Conservation (phyloP, 2,888 invertebrate species). For the Pseudoips prasinana region DNA sequence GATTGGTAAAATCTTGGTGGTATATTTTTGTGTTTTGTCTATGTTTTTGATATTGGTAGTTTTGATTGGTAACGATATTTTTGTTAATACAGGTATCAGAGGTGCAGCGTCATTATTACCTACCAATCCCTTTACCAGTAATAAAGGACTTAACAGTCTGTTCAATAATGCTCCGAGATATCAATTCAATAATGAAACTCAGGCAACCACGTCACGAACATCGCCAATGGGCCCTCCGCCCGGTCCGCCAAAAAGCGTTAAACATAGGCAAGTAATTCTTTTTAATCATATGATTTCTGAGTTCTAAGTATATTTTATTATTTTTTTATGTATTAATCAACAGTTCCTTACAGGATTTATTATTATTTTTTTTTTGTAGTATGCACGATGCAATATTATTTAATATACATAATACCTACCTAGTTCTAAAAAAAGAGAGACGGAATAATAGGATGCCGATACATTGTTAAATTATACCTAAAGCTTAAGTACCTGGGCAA, state of each 20-base stretch:
- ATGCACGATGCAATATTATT: too few species aligned
- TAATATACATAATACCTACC: too few species aligned
- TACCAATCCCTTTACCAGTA: constrained; percentile 29
- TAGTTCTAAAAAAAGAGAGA: too few species aligned
- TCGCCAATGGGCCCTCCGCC: constrained; percentile 67
- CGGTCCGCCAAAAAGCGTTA: constrained; percentile 50
- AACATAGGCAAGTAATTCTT: constrained; percentile 63
- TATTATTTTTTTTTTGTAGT: too few species aligned
- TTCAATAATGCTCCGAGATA: constrained; percentile 56
- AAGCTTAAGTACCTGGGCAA: too few species aligned
- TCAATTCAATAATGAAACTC: constrained; percentile 49
- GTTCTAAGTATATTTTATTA: too few species aligned
- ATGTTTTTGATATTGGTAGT: background rate
- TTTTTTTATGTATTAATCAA: too few species aligned
- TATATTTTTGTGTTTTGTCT: background rate
- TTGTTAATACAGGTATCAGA: constrained; percentile 51
- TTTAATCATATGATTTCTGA: too few species aligned
- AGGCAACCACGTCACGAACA: constrained; percentile 30
- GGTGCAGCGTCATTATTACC: constrained; percentile 45
- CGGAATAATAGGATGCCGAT: too few species aligned
- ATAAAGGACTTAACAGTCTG: constrained; percentile 29
- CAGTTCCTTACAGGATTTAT: too few species aligned
- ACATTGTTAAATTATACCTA: too few species aligned
- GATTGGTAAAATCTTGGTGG: constrained; percentile 43
- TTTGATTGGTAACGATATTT: background rate